phyloP scores from a whole-genome alignment of 2,888 invertebrate species.

The Ellobium chinense region DNA sequence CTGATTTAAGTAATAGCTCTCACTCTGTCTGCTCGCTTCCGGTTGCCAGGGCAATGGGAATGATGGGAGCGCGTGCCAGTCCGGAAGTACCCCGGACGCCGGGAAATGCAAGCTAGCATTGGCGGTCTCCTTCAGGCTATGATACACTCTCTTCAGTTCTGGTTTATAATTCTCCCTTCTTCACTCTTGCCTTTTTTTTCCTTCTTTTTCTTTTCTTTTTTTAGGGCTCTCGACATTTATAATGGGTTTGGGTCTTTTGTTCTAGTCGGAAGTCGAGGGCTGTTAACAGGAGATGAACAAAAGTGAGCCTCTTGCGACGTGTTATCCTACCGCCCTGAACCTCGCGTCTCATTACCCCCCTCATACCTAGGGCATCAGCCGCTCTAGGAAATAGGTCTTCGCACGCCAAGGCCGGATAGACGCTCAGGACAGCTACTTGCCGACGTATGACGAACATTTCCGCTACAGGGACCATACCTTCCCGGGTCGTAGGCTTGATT shows the following conservation, averaged over 20 bases:
- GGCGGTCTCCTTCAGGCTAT: slow-evolving; percentile 42
- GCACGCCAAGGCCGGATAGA: slow-evolving; percentile 21
- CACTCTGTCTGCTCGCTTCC: slow-evolving; percentile 44
- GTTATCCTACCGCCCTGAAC: slow-evolving; percentile 28
- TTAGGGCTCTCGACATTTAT: slow-evolving; percentile 17
- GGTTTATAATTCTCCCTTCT: slow-evolving; percentile 29
- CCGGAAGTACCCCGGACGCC: slow-evolving; percentile 44
- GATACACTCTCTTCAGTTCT: slow-evolving; percentile 40
- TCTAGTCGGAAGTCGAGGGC: slow-evolving; percentile 17
- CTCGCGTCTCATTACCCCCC: slow-evolving; percentile 29
- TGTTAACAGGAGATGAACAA: slow-evolving; percentile 36
- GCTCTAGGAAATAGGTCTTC: slow-evolving; percentile 22
- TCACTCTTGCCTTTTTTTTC: background rate
- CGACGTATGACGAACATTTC: slow-evolving; percentile 37
- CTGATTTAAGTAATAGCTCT: slow-evolving; percentile 47
- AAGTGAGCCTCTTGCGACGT: slow-evolving; percentile 33
- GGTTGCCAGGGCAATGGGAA: slow-evolving; percentile 38
- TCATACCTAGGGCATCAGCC: background rate
- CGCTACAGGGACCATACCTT: slow-evolving; percentile 28
- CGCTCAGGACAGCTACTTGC: slow-evolving; percentile 15
- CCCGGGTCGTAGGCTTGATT: slow-evolving; percentile 26
- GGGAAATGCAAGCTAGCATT: slow-evolving; percentile 47
- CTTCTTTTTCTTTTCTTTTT: background rate
- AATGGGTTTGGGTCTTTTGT: slow-evolving; percentile 40
- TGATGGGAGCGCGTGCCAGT: slow-evolving; percentile 40